Evolutionary conservation across 2,797 vertebrate genomes (phyloP).

Genomic region (Sebastolobus altivelis): DNA sequence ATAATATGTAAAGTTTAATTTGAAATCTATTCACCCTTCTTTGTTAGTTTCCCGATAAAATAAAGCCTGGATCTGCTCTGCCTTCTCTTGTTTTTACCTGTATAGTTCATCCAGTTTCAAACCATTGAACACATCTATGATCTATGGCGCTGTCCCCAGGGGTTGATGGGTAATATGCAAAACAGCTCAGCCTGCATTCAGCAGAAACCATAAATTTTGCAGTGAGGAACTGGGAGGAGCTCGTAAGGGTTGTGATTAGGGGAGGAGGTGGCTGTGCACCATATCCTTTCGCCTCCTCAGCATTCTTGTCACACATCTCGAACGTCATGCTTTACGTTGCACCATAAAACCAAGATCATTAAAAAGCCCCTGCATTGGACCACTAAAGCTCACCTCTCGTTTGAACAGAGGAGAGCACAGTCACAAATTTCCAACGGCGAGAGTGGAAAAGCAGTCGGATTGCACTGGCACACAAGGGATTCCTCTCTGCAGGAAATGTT

Average conservation of each 20-base stretch:
- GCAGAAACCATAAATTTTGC: slow-evolving; percentile 73
- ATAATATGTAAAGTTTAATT: not conserved
- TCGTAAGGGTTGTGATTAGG: slow-evolving; percentile 41
- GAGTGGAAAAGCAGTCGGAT: slow-evolving; percentile 24
- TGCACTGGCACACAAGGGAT: slow-evolving; percentile 19
- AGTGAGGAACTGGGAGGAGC: slow-evolving; percentile 49
- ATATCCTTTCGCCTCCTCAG: slow-evolving; percentile 74
- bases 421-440: slow-evolving; percentile 16
- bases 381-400: slow-evolving; percentile 47
- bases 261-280: slow-evolving; percentile 48
- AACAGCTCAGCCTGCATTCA: slow-evolving; percentile 69
- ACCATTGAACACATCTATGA: slow-evolving; percentile 61
- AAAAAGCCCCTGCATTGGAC: slow-evolving; percentile 62
- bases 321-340: slow-evolving; percentile 66
- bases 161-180: slow-evolving; percentile 75
- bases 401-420: slow-evolving; percentile 26
- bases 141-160: slow-evolving; percentile 41
- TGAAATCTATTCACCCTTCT: not conserved
- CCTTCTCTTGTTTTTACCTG: slow-evolving; percentile 22
- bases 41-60: not conserved
- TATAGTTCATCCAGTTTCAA: slow-evolving; percentile 39
- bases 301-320: slow-evolving; percentile 64
- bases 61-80: not conserved
- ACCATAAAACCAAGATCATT: slow-evolving; percentile 67
- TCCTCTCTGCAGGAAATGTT: slow-evolving; percentile 46